Base-by-base conservation (phyloP, 2,113 vertebrate species). In the Chloebia gouldiae region DNA sequence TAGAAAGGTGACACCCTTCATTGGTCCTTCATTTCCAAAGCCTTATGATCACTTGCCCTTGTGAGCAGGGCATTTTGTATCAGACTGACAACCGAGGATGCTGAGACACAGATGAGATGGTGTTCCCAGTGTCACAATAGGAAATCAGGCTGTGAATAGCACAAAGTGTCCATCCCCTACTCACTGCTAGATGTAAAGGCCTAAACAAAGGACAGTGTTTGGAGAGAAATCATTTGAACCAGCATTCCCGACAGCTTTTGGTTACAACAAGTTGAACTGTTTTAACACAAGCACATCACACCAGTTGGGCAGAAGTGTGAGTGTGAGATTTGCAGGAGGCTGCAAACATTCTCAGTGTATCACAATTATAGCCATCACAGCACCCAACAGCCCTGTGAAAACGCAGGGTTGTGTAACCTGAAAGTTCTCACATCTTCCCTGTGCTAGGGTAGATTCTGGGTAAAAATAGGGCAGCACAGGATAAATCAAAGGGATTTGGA, bases 281-380 rank as follows among this genome's bases (percentile, higher is more conserved):
- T 95, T 60, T 64, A 96, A 92, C 90, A 88, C 11, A 2, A 86
- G 80, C 90, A 92, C 82, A 88, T 96, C 90, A 9, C 86, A 83
- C 90, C 94, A 86, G 82, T 96, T 81, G 85, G 93, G 82, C 94
- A 93, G 92, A 93, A 94, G 72, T 92, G 95, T 78, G 92, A 94
- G 79, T 39, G 86, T 57, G 94, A 95, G 94, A 95, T 95, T 79
- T 92, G 86, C 56, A 68, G 93, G 81, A 92, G 82, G 72, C 61
- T 96, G 88, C 82, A 83, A 84, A 92, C 22, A 16, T 94, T 97
- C 92, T 96, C 92, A 81, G 85, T 20, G 40, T 95, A 95, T 94
- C 94, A 56, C 92, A 90, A 88, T 97, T 95, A 92, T 20, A 94
- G 87, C 90, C 94, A 93, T 51, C 5, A 0, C 75, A 78, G 76